Percentiles rank a stretch among this genome's conserved stretches.
Conservation (phyloP, 2,797 vertebrate genomes). For the Pristis pectinata region DNA sequence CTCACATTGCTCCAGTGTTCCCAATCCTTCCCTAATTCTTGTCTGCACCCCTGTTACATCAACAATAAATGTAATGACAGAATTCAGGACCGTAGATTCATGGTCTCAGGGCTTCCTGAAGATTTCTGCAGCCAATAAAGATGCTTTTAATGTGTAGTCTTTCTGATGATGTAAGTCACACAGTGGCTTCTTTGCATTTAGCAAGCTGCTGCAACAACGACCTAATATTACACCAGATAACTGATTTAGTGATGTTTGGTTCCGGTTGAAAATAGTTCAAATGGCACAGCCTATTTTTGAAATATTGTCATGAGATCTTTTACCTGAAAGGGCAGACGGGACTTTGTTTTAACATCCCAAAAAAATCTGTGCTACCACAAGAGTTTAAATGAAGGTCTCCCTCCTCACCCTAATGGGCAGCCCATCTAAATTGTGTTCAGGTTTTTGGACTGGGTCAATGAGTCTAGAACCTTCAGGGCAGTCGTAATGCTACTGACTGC, state of each 20-base stretch:
- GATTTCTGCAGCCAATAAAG: neutral
- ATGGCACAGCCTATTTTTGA: neutral
- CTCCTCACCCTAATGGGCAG: neutral
- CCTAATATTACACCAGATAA: neutral
- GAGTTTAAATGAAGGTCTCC: too few species aligned
- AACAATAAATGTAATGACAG: neutral
- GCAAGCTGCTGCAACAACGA: neutral
- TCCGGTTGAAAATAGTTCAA: neutral
- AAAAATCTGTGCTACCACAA: too few species aligned
- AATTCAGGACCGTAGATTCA: neutral
- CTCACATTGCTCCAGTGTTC: neutral
- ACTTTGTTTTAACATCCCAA: neutral
- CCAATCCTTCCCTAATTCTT: neutral
- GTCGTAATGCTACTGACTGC: neutral
- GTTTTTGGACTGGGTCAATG: neutral
- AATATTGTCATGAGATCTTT: neutral
- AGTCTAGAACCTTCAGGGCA: neutral
- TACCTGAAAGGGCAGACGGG: neutral
- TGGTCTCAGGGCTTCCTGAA: neutral
- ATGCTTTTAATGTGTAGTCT: neutral
- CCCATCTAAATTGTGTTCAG: neutral
- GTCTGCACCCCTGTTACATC: neutral
- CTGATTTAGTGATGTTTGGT: neutral
- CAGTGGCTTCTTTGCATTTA: neutral
- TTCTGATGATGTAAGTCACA: neutral